These are phyloP conservation scores for Uropetala carovei DNA, from an alignment of 2,888 invertebrate species.

Conservation along the genomic window DNA sequence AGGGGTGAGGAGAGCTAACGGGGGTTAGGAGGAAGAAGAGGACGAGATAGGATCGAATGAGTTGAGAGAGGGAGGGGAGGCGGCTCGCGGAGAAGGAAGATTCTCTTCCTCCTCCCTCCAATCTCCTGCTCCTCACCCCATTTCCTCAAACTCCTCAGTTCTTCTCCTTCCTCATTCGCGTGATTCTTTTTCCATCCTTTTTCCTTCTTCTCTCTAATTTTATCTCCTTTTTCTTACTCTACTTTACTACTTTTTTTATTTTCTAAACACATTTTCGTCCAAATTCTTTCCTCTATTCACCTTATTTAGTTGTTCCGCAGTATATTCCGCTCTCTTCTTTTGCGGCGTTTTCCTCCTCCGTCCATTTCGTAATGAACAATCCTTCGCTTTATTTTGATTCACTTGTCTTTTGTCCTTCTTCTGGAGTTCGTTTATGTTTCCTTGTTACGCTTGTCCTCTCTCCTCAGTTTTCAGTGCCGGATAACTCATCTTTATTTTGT, in stretches of 20 bases:
- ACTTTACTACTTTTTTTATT: background rate
- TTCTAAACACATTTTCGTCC: background rate
- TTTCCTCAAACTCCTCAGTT: background rate
- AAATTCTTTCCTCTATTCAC: too few relatives aligned
- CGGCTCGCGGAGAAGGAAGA: background rate
- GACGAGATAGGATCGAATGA: conserved; percentile 50
- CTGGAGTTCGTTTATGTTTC: too few relatives aligned
- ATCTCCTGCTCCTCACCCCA: background rate
- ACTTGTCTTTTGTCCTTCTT: too few relatives aligned
- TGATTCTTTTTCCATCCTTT: background rate
- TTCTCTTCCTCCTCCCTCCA: background rate
- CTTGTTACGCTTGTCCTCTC: too few relatives aligned
- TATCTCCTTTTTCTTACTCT: background rate
- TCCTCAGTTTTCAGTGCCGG: too few relatives aligned
- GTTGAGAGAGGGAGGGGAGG: background rate
- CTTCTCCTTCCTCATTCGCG: background rate
- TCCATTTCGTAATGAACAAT: too few relatives aligned
- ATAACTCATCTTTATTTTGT: too few relatives aligned
- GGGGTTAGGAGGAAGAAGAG: conserved; percentile 52
- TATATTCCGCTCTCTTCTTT: too few relatives aligned
- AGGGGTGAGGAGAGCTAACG: background rate
- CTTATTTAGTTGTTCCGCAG: too few relatives aligned
- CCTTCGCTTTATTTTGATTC: too few relatives aligned
- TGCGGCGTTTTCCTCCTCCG: too few relatives aligned
- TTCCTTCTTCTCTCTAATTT: too few relatives aligned